A percentile compares a stretch with the other conserved stretches of the same genome.
These are phyloP conservation scores for Puffinus mauretanicus DNA, from an alignment of 2,113 vertebrate genomes.

Conservation along the genomic window DNA sequence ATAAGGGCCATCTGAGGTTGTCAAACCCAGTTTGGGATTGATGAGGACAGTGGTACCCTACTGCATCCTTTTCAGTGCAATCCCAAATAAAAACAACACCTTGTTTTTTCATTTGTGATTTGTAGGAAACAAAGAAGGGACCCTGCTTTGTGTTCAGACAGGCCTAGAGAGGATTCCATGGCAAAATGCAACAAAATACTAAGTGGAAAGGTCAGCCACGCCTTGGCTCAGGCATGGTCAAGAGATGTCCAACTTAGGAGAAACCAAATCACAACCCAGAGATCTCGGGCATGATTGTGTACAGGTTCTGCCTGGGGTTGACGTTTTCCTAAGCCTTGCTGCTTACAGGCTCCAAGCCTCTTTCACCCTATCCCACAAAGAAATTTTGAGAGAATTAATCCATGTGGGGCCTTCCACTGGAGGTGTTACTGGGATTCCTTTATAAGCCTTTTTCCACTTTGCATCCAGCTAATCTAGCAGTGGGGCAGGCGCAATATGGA, in stretches of 20 bases:
- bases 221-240: not conserved
- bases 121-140: not conserved
- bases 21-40: not conserved
- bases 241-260: not conserved
- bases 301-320: not conserved
- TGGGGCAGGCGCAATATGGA: rapidly evolving
- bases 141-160: not conserved
- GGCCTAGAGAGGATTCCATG: not conserved
- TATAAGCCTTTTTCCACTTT: not conserved
- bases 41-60: not conserved
- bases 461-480: not conserved
- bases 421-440: not conserved
- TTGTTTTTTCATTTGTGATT: not conserved
- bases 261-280: not conserved
- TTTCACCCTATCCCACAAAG: not conserved
- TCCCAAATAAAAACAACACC: not conserved
- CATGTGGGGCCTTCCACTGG: not conserved
- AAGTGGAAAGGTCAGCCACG: not conserved
- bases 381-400: not conserved
- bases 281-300: rapidly evolving
- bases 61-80: not conserved
- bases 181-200: not conserved
- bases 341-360: not conserved
- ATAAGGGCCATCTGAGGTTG: not conserved
- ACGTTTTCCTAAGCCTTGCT: not conserved